phyloP scores from a whole-genome alignment of 2,797 vertebrate genomes.

The Smutsia gigantea region DNA sequence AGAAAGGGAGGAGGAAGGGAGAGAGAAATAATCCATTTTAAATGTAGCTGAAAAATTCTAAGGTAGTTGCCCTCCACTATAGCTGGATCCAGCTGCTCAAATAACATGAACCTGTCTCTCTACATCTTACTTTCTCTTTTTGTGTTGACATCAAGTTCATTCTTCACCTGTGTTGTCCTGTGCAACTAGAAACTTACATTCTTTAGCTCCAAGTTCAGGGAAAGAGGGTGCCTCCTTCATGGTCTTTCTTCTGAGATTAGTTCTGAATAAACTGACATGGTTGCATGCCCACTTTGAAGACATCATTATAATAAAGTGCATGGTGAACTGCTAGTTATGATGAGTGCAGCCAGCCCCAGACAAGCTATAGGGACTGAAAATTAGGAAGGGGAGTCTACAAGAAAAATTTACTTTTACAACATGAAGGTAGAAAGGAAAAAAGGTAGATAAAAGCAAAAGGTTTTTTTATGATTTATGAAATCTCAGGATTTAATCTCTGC shows the following conservation, averaged over 20 bases:
- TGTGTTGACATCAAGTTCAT: neutral
- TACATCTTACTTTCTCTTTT: neutral
- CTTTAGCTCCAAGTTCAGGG: neutral
- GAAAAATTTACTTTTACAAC: neutral
- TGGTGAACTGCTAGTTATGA: neutral
- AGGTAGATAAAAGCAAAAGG: neutral
- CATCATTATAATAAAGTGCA: neutral
- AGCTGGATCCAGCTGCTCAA: neutral
- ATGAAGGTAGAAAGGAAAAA: neutral
- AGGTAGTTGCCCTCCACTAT: neutral
- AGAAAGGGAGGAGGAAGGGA: neutral
- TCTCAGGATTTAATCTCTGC: neutral
- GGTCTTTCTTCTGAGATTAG: neutral
- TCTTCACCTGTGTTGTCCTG: neutral
- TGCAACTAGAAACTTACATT: neutral
- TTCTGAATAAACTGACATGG: neutral
- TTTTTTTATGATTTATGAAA: conserved; percentile 1
- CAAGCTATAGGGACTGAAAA: neutral
- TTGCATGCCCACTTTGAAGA: neutral
- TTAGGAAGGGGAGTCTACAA: neutral
- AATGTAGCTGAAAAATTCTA: neutral
- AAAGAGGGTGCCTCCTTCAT: neutral
- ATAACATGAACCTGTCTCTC: neutral
- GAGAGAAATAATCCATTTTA: neutral
- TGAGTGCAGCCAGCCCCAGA: neutral